These are phyloP conservation scores for Macquaria ambigua DNA, from an alignment of 2,113 vertebrate species.

Conservation along the genomic window DNA sequence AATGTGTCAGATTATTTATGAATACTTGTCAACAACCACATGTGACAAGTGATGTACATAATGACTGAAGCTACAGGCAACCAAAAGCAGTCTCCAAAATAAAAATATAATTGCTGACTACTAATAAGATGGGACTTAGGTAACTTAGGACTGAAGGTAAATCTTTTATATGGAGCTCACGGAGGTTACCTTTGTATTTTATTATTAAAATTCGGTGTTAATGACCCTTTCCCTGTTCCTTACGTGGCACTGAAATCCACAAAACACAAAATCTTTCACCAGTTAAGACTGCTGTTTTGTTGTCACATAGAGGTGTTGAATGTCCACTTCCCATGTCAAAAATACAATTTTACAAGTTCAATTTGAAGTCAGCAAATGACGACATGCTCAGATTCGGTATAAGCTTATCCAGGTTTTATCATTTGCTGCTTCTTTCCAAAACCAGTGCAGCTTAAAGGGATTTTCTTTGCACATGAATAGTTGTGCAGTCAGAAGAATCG, in stretches of 20 bases:
- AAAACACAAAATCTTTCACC: too few species aligned
- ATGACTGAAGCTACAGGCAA: too few species aligned
- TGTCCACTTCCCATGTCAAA: neutral
- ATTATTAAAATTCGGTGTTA: neutral
- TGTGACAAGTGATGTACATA: too few species aligned
- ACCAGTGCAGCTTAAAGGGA: neutral
- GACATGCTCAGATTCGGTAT: neutral
- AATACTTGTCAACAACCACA: too few species aligned
- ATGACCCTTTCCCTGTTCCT: neutral
- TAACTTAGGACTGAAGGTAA: too few species aligned
- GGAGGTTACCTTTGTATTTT: neutral
- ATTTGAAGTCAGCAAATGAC: neutral
- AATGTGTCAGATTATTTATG: too few species aligned
- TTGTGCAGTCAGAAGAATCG: neutral
- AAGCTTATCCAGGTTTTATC: constrained; percentile 15
- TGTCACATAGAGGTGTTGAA: neutral
- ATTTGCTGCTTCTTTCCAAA: neutral
- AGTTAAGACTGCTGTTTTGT: neutral
- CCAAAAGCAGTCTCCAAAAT: too few species aligned
- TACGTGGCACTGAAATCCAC: neutral
- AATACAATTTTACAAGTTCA: neutral
- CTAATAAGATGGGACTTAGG: too few species aligned
- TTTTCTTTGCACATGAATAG: neutral
- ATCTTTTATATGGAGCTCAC: neutral
- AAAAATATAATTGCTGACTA: too few species aligned